phyloP scores from a whole-genome alignment of 1,140 invertebrate genomes.

The Harpegnathos saltator region DNA sequence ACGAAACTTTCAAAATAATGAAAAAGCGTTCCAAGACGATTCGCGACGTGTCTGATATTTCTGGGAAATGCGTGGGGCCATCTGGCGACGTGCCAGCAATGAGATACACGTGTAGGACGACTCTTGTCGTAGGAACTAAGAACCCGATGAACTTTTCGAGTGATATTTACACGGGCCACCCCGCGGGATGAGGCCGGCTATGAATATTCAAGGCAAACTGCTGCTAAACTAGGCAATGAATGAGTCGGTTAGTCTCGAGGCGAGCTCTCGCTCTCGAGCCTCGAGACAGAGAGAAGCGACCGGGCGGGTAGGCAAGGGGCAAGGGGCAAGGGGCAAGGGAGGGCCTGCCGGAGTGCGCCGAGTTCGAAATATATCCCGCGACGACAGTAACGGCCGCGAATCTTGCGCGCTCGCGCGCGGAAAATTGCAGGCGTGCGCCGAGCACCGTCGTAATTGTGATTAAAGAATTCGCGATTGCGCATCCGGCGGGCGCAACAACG shows the following conservation, averaged over 20 bases:
- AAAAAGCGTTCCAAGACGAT: background rate
- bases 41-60: background rate
- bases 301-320: background rate
- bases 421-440: constrained; percentile 1
- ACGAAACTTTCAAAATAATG: no score
- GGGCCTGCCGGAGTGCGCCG: background rate
- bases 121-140: constrained; percentile 57
- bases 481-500: background rate
- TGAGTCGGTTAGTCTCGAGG: constrained; percentile 80
- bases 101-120: constrained; percentile 22
- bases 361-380: constrained; percentile 26
- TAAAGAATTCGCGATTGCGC: background rate
- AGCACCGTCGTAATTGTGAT: background rate
- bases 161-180: constrained; percentile 77
- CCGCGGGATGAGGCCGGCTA: constrained; percentile 78
- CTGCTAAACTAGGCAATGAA: constrained; percentile 85
- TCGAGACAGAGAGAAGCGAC: constrained; percentile 31
- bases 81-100: constrained; percentile 9
- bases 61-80: background rate
- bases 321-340: no score
- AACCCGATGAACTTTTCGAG: constrained; percentile 76
- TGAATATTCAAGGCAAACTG: constrained; percentile 85
- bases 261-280: constrained; percentile 56
- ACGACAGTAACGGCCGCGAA: constrained; percentile 17
- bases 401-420: background rate